These are phyloP conservation scores for Uromys caudimaculatus DNA, from an alignment of 2,797 vertebrate genomes.

Conservation along the genomic window DNA sequence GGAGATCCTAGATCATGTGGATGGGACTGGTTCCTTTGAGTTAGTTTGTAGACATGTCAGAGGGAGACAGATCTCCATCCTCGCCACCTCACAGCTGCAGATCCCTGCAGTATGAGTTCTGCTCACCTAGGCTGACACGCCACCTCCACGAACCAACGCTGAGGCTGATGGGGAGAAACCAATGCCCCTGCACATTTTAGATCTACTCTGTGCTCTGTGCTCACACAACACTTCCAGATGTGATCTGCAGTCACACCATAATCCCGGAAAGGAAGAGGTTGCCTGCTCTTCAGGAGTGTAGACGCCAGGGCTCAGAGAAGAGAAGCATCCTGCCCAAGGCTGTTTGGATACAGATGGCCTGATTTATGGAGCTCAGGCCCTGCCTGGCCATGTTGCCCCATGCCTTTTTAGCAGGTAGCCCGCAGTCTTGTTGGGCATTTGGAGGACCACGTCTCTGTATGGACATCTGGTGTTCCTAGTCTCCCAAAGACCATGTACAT, in stretches of 20 bases:
- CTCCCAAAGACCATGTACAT: neutral
- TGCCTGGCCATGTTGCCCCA: too few relatives aligned
- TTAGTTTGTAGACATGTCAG: neutral
- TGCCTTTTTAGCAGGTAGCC: neutral
- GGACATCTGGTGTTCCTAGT: neutral
- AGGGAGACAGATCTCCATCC: neutral
- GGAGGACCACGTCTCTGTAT: neutral
- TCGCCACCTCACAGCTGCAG: neutral
- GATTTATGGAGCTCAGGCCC: neutral
- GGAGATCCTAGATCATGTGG: neutral
- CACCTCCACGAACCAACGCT: neutral
- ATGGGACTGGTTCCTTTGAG: neutral
- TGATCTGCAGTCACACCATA: neutral
- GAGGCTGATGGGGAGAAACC: neutral
- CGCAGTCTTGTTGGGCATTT: neutral
- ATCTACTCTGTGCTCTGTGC: neutral
- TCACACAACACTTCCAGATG: neutral
- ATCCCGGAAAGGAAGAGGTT: neutral
- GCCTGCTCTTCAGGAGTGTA: neutral
- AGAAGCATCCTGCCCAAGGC: neutral
- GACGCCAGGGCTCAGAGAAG: neutral
- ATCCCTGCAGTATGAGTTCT: accelerated
- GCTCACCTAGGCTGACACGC: accelerated
- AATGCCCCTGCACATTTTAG: neutral
- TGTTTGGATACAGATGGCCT: neutral